Conservation (phyloP, 2,888 invertebrate species). For the Arrhopalites spinosus region DNA sequence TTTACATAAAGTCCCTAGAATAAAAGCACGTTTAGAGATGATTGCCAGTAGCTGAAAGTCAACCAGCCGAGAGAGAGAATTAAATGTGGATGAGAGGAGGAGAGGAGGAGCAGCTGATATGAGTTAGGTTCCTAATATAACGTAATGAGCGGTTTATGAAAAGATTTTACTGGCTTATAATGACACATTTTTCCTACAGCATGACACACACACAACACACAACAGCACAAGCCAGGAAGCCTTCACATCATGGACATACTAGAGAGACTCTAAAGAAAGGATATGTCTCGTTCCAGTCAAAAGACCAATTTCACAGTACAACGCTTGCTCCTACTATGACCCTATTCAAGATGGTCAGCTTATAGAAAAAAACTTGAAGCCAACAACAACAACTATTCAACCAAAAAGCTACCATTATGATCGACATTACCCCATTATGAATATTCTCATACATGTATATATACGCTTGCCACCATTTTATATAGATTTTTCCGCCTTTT, state of each 20-base stretch:
- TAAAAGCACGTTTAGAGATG: neutral
- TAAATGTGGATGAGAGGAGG: slow-evolving; percentile 27
- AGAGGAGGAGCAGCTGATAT: slow-evolving; percentile 39
- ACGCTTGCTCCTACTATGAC: slow-evolving; percentile 27
- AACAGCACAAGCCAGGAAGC: slow-evolving; percentile 55
- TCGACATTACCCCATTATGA: neutral
- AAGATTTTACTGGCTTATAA: slow-evolving; percentile 42
- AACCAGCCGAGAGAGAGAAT: slow-evolving; percentile 8
- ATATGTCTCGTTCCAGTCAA: slow-evolving; percentile 44
- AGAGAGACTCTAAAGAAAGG: slow-evolving; percentile 32
- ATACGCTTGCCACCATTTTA: neutral
- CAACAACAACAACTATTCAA: slow-evolving; percentile 4
- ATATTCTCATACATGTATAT: no score
- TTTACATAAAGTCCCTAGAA: slow-evolving; percentile 25
- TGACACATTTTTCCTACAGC: slow-evolving; percentile 28
- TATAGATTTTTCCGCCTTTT: neutral
- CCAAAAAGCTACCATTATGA: neutral
- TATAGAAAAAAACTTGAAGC: neutral
- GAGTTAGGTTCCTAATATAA: slow-evolving; percentile 18
- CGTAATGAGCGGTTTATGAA: slow-evolving; percentile 44
- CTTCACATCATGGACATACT: neutral
- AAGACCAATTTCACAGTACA: slow-evolving; percentile 55
- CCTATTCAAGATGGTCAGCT: slow-evolving; percentile 8
- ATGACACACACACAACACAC: slow-evolving; percentile 20
- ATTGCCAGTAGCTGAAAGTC: slow-evolving; percentile 9